phyloP scores from a whole-genome alignment of 2,888 invertebrate species.

The Malthinus seriepunctatus region DNA sequence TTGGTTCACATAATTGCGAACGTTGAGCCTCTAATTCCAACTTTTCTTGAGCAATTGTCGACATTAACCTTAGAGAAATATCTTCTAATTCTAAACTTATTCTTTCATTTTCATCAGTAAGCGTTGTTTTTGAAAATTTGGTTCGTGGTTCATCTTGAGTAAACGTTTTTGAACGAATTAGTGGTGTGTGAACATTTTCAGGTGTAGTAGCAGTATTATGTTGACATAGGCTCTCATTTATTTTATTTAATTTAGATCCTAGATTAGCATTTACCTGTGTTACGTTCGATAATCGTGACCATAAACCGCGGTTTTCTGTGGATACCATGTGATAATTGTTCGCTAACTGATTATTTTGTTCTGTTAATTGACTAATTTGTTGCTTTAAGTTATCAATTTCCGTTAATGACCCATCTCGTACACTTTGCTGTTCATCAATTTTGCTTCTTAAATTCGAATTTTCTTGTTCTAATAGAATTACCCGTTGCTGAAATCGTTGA shows the following conservation, averaged over 20 bases:
- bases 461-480: conserved; percentile 73
- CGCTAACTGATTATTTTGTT: conserved; percentile 75
- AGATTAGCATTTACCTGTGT: conserved; percentile 63
- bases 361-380: conserved; percentile 69
- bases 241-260: conserved; percentile 58
- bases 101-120: conserved; percentile 53
- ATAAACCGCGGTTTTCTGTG: conserved; percentile 77
- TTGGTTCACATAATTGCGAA: conserved; percentile 66
- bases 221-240: conserved; percentile 58
- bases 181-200: conserved; percentile 48
- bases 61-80: conserved; percentile 72
- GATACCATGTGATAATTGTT: conserved; percentile 82
- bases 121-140: conserved; percentile 57
- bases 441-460: conserved; percentile 66
- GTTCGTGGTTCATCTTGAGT: conserved; percentile 68
- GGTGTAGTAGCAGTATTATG: conserved; percentile 46
- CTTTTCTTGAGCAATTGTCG: conserved; percentile 71
- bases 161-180: conserved; percentile 66
- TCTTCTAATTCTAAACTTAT: conserved; percentile 75
- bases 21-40: conserved; percentile 69
- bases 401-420: conserved; percentile 31
- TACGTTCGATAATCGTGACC: conserved; percentile 71
- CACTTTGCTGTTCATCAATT: conserved; percentile 40
- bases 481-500: conserved; percentile 71
- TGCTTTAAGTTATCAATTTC: conserved; percentile 61